Evolutionary conservation across 1,140 invertebrate species (phyloP).

Genomic region (Asobara japonica): DNA sequence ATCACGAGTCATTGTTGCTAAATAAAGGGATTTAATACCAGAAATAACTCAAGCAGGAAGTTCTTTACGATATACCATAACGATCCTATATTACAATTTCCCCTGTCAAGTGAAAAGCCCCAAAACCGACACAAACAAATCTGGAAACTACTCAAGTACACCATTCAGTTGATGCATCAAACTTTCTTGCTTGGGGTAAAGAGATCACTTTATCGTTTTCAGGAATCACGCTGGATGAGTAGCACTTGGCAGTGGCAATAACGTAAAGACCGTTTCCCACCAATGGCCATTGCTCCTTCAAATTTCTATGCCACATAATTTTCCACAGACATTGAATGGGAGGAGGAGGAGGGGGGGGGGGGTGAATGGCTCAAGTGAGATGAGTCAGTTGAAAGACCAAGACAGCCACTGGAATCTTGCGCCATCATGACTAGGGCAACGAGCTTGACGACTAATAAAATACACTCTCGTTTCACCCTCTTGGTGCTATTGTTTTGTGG

Average conservation of each 20-base stretch:
- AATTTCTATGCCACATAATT: conserved; percentile 7
- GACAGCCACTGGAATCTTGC: background rate
- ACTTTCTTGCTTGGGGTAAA: background rate
- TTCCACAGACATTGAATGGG: too few species aligned
- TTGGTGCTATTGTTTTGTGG: conserved; percentile 34
- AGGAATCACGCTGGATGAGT: conserved; percentile 33
- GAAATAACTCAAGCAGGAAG: background rate
- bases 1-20: background rate
- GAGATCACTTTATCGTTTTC: conserved; percentile 30
- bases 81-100: conserved; percentile 1
- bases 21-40: background rate
- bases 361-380: conserved; percentile 24
- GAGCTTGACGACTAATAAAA: conserved; percentile 53
- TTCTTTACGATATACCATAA: background rate
- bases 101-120: background rate
- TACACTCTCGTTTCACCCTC: conserved; percentile 5
- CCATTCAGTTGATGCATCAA: background rate
- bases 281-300: conserved; percentile 15
- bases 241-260: conserved; percentile 28
- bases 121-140: background rate
- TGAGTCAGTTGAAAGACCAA: background rate
- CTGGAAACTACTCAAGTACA: background rate
- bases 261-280: conserved; percentile 32
- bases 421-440: conserved; percentile 17
- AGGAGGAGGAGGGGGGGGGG: background rate